Conservation (phyloP, 1,140 invertebrate species). For the Diorhabda elongata region DNA sequence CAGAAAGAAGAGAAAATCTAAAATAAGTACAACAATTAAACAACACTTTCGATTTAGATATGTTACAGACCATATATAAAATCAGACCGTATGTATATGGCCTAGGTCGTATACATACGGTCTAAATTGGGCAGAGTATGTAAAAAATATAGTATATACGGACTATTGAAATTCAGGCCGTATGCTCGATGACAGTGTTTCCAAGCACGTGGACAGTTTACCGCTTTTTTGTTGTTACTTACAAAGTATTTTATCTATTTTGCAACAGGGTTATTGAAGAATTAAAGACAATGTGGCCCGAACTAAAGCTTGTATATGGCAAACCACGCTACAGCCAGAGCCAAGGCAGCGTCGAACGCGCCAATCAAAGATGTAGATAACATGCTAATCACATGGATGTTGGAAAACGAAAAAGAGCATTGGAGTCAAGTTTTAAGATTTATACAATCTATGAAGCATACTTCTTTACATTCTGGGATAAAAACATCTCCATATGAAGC, state of each 20-base stretch:
- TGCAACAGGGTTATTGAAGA: slow-evolving; percentile 37
- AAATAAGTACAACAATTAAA: no score
- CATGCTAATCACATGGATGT: slow-evolving; percentile 42
- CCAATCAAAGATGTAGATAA: slow-evolving; percentile 44
- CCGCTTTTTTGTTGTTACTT: not conserved
- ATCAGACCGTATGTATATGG: no score
- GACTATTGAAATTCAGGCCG: no score
- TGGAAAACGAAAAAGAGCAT: slow-evolving; percentile 33
- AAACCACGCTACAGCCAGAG: slow-evolving; percentile 39
- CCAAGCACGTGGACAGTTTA: slow-evolving; percentile 1
- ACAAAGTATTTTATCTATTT: slow-evolving; percentile 24
- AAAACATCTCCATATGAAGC: slow-evolving; percentile 37
- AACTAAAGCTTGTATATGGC: slow-evolving; percentile 45
- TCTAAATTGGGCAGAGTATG: no score
- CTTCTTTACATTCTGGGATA: slow-evolving; percentile 33
- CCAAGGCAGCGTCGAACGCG: slow-evolving; percentile 36
- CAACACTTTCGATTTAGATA: no score
- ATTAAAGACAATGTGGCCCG: slow-evolving; percentile 42
- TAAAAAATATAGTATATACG: no score
- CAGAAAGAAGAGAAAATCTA: no score
- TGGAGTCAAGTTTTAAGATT: slow-evolving; percentile 40
- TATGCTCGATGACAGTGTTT: not conserved
- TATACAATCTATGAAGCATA: slow-evolving; percentile 42
- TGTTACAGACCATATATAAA: no score
- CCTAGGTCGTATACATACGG: no score